A percentile compares a stretch with the other conserved stretches of the same genome.
Conservation (phyloP, 2,113 vertebrate genomes). For the Stegostoma tigrinum region DNA sequence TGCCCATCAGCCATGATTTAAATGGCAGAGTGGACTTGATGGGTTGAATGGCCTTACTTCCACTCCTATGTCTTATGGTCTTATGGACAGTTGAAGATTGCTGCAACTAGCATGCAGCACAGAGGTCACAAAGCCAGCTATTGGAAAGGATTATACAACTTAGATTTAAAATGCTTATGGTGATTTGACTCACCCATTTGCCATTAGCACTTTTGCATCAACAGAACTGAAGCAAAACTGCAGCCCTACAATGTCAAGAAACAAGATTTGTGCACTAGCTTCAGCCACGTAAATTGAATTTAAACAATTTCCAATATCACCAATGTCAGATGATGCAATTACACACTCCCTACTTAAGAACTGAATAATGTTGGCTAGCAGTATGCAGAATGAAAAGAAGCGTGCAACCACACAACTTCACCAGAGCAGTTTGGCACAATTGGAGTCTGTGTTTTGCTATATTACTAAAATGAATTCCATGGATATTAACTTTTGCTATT, state of each 20-base stretch:
- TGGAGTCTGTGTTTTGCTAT: background rate
- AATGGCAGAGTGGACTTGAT: too few species aligned
- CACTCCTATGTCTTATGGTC: too few species aligned
- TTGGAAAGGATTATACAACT: background rate
- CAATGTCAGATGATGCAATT: background rate
- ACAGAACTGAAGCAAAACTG: background rate
- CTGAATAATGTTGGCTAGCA: background rate
- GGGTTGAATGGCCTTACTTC: too few species aligned
- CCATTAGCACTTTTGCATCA: background rate
- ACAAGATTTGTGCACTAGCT: background rate
- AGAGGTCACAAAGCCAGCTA: background rate
- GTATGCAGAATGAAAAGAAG: background rate
- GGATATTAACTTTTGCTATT: background rate
- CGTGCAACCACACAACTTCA: background rate
- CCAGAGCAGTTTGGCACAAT: background rate
- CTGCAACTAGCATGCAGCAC: background rate
- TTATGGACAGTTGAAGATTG: background rate
- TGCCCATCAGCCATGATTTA: too few species aligned
- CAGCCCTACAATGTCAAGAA: background rate
- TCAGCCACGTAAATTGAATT: background rate
- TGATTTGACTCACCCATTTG: background rate
- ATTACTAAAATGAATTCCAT: background rate
- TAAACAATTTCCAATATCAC: background rate
- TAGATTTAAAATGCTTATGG: background rate
- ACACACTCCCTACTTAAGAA: background rate